Conservation (phyloP, 2,113 vertebrate species). For the Hippocampus abdominalis region DNA sequence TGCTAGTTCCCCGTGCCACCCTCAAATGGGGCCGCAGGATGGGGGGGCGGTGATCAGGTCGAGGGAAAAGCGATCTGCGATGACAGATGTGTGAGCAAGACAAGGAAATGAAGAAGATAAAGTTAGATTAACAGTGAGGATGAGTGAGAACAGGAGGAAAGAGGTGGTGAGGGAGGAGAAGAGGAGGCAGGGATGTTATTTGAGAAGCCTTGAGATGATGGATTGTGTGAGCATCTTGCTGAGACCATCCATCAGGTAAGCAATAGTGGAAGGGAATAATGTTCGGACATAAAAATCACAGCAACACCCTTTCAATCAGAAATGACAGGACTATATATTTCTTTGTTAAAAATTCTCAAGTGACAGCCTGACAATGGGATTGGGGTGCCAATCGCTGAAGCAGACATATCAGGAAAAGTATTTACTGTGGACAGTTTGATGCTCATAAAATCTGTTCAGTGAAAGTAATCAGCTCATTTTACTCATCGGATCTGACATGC, state of each 20-base stretch:
- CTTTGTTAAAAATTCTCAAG: background rate
- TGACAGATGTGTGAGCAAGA: constrained; percentile 29
- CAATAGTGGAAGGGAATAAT: constrained; percentile 19
- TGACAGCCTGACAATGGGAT: too few species aligned
- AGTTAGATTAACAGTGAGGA: constrained; percentile 25
- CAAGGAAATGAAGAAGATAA: constrained; percentile 13
- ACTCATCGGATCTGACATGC: background rate
- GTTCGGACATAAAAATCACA: constrained; percentile 18
- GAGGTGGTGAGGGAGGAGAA: constrained; percentile 30
- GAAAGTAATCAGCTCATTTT: too few species aligned
- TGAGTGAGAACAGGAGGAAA: constrained; percentile 19
- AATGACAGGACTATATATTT: constrained; percentile 3
- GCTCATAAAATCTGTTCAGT: background rate
- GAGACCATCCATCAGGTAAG: constrained; percentile 44
- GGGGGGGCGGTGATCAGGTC: constrained; percentile 3
- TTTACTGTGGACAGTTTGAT: background rate
- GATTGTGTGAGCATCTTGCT: constrained; percentile 31
- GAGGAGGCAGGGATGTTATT: constrained; percentile 28
- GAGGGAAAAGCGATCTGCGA: constrained; percentile 24
- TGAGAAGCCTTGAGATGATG: constrained; percentile 42
- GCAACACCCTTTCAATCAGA: constrained; percentile 3
- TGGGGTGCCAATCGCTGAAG: too few species aligned
- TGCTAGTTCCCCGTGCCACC: background rate
- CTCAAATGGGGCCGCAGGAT: constrained; percentile 27
- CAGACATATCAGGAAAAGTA: background rate